Conservation (phyloP, 2,888 invertebrate genomes). For the Drosophila bunnanda region DNA sequence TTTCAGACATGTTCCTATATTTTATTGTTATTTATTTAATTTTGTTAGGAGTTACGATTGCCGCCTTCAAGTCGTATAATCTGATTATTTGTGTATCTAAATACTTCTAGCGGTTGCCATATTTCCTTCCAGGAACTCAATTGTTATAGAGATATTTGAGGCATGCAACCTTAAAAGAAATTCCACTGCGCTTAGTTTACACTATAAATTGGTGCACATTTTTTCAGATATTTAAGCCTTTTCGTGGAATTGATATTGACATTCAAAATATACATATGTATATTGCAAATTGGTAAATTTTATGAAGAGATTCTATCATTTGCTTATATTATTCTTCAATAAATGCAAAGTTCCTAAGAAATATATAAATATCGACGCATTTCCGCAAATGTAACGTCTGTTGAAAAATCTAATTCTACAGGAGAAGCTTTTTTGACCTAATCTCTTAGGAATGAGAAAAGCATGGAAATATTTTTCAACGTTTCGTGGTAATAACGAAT, state of each 20-base stretch:
- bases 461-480: too few relatives aligned
- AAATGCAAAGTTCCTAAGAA: background rate
- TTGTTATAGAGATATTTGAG: background rate
- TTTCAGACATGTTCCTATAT: background rate
- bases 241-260: background rate
- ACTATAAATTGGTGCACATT: background rate
- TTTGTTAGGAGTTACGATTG: background rate
- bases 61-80: background rate
- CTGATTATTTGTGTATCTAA: background rate
- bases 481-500: too few relatives aligned
- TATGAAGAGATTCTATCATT: too few relatives aligned
- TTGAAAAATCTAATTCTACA: too few relatives aligned
- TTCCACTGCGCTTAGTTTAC: background rate
- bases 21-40: background rate
- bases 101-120: background rate
- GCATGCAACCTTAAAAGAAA: background rate
- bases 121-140: background rate
- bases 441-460: too few relatives aligned
- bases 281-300: too few relatives aligned
- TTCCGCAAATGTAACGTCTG: too few relatives aligned
- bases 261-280: too few relatives aligned
- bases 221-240: background rate
- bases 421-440: too few relatives aligned
- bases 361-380: too few relatives aligned
- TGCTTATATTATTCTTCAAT: too few relatives aligned